Evolutionary conservation across 2,797 vertebrate species (phyloP).

Genomic region (Rhincodon typus): DNA sequence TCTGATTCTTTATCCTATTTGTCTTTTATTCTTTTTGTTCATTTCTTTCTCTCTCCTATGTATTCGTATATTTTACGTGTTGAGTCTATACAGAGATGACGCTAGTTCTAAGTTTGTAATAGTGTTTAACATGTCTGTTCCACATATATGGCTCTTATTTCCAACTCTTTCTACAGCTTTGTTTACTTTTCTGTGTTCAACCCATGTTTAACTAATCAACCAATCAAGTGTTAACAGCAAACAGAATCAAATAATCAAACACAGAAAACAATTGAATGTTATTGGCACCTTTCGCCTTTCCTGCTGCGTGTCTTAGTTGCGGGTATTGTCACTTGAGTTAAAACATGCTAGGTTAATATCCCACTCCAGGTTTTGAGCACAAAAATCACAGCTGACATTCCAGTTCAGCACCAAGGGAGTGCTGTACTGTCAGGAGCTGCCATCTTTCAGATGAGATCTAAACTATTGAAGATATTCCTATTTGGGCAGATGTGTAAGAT

Average conservation of each 20-base stretch:
- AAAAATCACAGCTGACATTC: background rate
- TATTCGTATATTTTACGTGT: background rate
- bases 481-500: no score
- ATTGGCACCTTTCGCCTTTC: no score
- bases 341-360: background rate
- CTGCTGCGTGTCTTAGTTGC: no score
- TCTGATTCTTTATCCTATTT: background rate
- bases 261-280: no score
- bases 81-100: background rate
- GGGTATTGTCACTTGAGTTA: background rate
- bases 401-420: background rate
- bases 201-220: background rate
- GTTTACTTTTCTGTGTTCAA: background rate
- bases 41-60: background rate
- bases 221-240: background rate
- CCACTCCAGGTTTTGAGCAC: background rate
- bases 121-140: background rate
- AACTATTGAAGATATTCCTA: no score
- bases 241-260: background rate
- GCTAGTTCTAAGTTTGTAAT: background rate
- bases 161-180: background rate
- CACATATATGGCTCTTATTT: background rate
- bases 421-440: no score
- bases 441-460: no score
- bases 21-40: background rate